Evolutionary conservation across 2,113 vertebrate genomes (phyloP), one percentile per base, ranked within the genome.

Genomic region (Pao palembangensis): DNA sequence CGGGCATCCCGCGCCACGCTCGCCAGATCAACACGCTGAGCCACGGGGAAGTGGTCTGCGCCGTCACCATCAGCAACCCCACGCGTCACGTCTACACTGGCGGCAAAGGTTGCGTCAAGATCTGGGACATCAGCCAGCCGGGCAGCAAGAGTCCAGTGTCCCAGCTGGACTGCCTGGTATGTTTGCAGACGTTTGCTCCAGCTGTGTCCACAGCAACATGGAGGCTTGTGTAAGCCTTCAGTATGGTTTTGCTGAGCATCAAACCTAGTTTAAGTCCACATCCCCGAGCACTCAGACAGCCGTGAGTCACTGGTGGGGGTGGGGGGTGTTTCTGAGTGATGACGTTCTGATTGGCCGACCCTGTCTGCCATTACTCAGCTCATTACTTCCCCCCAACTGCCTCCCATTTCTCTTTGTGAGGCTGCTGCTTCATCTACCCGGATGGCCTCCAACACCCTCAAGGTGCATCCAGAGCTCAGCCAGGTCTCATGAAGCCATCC

Each of bases 41-140:
- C 86, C 96, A 98, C 0, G 95, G 95, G 0, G 95, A 98, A 81
- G 96, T 96, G 81, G 96, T 98, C 8, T 98, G 96, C 0, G 96
- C 96, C 0, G 96, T 98, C 83, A 98, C 96, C 84, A 98, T 98
- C 88, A 98, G 96, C 90, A 98, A 98, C 88, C 94, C 96, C 58
- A 98, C 96, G 0, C 85, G 95, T 21, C 96, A 98, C 47, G 95
- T 98, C 84, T 98, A 98, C 88, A 98, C 96, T 0, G 96, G 96
- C 0, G 95, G 95, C 81, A 98, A 98, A 77, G 96, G 96, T 55
- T 98, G 96, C 0, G 96, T 98, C 73, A 98, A 98, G 90, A 96
- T 98, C 85, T 98, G 96, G 96, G 96, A 98, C 83, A 98, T 98
- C 88, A 97, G 96, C 89, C 95, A 98, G 79, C 95, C 94, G 0